phyloP scores from a whole-genome alignment of 2,113 vertebrate species.

The Delphinapterus leucas region DNA sequence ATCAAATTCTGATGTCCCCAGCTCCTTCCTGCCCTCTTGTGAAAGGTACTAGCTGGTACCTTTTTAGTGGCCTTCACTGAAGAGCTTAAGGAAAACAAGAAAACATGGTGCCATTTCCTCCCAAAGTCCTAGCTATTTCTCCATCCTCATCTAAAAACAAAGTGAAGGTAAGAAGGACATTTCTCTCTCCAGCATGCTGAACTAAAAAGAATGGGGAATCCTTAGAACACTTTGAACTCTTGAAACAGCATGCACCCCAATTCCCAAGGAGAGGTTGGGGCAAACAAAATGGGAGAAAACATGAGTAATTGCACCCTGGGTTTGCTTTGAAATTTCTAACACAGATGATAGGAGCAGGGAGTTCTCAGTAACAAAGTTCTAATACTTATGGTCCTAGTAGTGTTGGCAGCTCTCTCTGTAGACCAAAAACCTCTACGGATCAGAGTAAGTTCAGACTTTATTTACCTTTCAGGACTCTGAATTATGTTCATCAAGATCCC shows the following conservation, averaged over 20 bases:
- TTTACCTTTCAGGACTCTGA: background rate
- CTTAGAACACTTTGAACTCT: background rate
- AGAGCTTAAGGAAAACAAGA: background rate
- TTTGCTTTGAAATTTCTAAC: background rate
- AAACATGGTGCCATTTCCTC: background rate
- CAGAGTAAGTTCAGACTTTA: background rate
- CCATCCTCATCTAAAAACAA: background rate
- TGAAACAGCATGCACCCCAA: background rate
- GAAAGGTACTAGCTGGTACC: background rate
- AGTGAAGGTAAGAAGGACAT: background rate
- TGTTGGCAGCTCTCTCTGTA: background rate
- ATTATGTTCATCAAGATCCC: background rate
- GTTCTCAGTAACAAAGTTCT: background rate
- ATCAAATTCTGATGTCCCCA: background rate
- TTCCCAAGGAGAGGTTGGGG: background rate
- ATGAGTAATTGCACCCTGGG: background rate
- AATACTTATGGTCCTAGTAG: fast-evolving
- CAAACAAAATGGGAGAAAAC: background rate
- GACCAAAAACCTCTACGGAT: background rate
- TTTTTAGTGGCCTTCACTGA: background rate
- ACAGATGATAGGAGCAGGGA: background rate
- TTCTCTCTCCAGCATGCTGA: background rate
- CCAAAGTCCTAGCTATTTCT: background rate
- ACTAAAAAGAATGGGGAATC: background rate
- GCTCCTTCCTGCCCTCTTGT: background rate